Base-by-base conservation (phyloP, 2,888 invertebrate species). In the Catocala nupta region DNA sequence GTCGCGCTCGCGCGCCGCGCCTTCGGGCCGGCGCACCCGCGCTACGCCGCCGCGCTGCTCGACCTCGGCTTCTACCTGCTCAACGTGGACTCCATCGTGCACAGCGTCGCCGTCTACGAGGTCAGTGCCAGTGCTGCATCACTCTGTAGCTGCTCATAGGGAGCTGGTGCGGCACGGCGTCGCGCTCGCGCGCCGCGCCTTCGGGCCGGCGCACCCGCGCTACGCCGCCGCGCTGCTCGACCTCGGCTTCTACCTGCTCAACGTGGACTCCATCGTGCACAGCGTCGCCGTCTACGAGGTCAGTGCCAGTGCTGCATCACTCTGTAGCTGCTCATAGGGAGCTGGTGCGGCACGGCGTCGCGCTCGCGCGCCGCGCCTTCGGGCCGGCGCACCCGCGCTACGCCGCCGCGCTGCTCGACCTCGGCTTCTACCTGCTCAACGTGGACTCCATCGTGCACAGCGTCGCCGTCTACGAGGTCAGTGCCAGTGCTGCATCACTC, bases 11-110 rank as follows among this genome's bases (percentile, higher is more conserved):
- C 97, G 11, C 95, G 96, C 12, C 92, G 94, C 75, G 88, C 95
- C 50, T 96, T 96, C 89, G 96, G 96, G 1, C 89, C 93, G 33
- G 88, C 93, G n/a, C 97, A 98, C 92, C 98, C 97, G 59, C 96
- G 97, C 80, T 97, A 96, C 87, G 97, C 98, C 33, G 97, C 98
- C 87, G 96, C 97, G 48, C 94, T 99, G 64, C 94, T 97, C 74
- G 98, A 98, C 93, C 98, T 97, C 89, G 99, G 98, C 71, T 98
- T 98, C 94, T 98, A 97, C 87, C 94, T 98, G 81, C 95, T 98
- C 75, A 98, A 98, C 90, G 96, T 97, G 57, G 99, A 99, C 92
- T 96, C 96, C 58, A 97, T 98, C 72, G 95, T 95, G 70, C 97
- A 97, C 83, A 97, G 98, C 82, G 97, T 98, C n/a, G 95, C 96